Evolutionary conservation across 2,888 invertebrate species (phyloP), one percentile per base, ranked within the genome.

Genomic region (Drosophila yooni): DNA sequence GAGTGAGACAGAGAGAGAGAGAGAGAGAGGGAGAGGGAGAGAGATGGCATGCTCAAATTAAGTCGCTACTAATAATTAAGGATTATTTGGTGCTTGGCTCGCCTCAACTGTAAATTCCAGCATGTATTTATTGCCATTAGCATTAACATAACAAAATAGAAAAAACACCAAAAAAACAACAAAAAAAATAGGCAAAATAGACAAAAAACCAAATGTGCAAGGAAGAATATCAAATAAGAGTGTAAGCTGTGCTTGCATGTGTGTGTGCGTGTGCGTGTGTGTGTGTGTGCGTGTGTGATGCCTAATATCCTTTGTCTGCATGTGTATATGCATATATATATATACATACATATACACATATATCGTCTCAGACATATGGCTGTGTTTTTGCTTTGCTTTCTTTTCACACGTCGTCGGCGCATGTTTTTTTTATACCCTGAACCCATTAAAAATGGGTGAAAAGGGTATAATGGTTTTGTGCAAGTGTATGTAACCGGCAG

Each of bases 401-500:
- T 69, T 67, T 86, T 70, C 66, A 69, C 76, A 74, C 70, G 65
- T 76, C 71, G 70, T 74, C 71, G 71, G 70, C 76, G 75, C 82
- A 81, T 86, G 83, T 81, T 81, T 86, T 81, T 83, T 82, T 83
- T 82, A 80, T 78, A 80, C 33, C 33, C 33, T 33, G 10, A 33
- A 0, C 33, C 33, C 33, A 33, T 11, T 33, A 33, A 33, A 10
- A 11, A 33, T 33, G 33, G 33, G 33, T 11, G 33, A 11, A 33
- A 33, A 33, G 33, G 33, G 33, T 33, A 33, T 33, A 33, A 11
- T 4, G 33, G 33, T 33, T 33, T 11, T 0, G 4, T 11, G 33
- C 11, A 33, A 33, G 1, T 11, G 33, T 33, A 11, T 33, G 33
- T 33, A 11, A 33, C 33, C 10, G 33, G 11, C 11, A 33, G 11